Base-by-base conservation (phyloP, 2,888 invertebrate species). In the Drosophila borborema region DNA sequence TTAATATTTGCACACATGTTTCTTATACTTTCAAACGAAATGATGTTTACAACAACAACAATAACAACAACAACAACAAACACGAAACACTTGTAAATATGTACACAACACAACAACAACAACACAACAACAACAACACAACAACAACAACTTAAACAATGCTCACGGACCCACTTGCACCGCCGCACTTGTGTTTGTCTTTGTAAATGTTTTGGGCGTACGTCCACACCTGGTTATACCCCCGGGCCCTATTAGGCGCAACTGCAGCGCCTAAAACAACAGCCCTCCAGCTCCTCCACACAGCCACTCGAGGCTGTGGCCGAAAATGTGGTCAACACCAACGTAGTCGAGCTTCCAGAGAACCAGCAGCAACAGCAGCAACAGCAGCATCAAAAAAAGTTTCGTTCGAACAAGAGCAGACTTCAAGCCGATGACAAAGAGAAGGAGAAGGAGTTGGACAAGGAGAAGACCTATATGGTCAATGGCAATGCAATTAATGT, bases 1-100 rank as follows among this genome's bases (percentile, higher is more conserved):
- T 89, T 86, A 86, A 90, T 86, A 83, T 86, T 89, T 89, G 84
- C 79, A 89, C 86, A 90, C 82, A 74, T 89, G 84, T 86, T 90
- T 90, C 90, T 81, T 86, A 73, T 86, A 86, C 86, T 90, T 86
- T 83, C 89, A 90, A 86, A 89, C 77, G 74, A 80, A 86, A 72
- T 68, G 78, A 69, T 76, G 81, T 66, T 77, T 80, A 89, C 85
- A 72, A 60, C 66, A 77, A 58, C 55, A 70, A 68, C 73, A 60
- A 20, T 20, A 20, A 20, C 20, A 20, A 20, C 20, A 20, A 20
- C 20, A 20, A 71, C 80, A 58, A 53, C 16, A 40, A 40, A 74
- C 56, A 58, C 74, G 60, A 64, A 65, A 68, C 66, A 69, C 61
- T 71, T 77, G 69, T 71, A 71, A 68, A 72, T 68, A 69, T 69